Percentiles rank a stretch among this genome's conserved stretches.
Conservation (phyloP, 2,797 vertebrate genomes). For the Ambastaia sidthimunki region DNA sequence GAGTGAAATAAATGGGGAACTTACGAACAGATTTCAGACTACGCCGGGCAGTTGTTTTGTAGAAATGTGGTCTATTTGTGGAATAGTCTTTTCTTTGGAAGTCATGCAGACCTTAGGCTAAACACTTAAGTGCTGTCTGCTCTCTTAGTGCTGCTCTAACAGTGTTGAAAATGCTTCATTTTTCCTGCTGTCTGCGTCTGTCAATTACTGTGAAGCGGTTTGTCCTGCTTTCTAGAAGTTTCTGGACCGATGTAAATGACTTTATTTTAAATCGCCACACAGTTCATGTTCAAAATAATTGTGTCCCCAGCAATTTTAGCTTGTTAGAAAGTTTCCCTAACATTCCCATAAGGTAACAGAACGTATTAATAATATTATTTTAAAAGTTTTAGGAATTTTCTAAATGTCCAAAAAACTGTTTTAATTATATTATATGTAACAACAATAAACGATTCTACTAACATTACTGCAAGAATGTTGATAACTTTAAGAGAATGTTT, state of each 20-base stretch:
- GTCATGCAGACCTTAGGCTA: background rate
- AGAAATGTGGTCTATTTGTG: slow-evolving; percentile 39
- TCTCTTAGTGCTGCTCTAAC: slow-evolving; percentile 17
- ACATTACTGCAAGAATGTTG: too few relatives aligned
- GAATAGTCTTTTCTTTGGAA: slow-evolving; percentile 26
- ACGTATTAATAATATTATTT: too few relatives aligned
- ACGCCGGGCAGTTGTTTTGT: slow-evolving; percentile 30
- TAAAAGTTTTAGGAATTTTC: too few relatives aligned
- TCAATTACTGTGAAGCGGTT: background rate
- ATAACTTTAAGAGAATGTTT: too few relatives aligned
- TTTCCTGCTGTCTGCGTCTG: slow-evolving; percentile 26
- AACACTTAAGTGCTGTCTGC: slow-evolving; percentile 5
- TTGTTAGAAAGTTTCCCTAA: too few relatives aligned
- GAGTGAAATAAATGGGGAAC: slow-evolving; percentile 43
- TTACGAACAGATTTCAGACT: slow-evolving; percentile 34
- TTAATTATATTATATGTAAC: too few relatives aligned
- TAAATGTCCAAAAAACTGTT: too few relatives aligned
- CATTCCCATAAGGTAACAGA: too few relatives aligned
- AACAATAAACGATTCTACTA: too few relatives aligned
- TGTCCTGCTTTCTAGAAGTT: slow-evolving; percentile 30
- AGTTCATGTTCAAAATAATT: slow-evolving; percentile 51
- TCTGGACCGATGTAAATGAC: slow-evolving; percentile 26
- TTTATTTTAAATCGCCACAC: slow-evolving; percentile 36
- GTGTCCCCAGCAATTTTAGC: background rate
- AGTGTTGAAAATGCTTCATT: slow-evolving; percentile 34